Conservation (phyloP, 2,113 vertebrate genomes). For the Halichoeres trimaculatus region DNA sequence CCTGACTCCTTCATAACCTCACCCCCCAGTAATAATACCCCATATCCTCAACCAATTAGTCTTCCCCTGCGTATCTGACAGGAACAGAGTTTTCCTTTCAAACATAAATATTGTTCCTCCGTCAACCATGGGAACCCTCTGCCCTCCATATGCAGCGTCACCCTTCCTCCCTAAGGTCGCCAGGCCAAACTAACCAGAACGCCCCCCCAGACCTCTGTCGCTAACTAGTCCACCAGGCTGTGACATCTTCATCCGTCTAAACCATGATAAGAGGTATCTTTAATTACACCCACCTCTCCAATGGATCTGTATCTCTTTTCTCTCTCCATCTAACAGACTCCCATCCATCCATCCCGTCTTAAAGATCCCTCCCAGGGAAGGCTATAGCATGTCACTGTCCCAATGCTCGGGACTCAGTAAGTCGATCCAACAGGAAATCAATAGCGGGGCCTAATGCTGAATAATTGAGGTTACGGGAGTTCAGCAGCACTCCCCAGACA, state of each 20-base stretch:
- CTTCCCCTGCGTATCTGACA: slow-evolving; percentile 58
- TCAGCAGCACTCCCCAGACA: slow-evolving; percentile 76
- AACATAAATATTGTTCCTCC: slow-evolving; percentile 80
- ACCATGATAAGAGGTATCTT: slow-evolving; percentile 78
- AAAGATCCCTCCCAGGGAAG: slow-evolving; percentile 66
- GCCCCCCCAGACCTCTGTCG: neutral
- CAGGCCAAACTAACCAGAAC: slow-evolving; percentile 8
- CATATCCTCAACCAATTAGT: slow-evolving; percentile 59
- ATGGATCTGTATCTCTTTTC: slow-evolving; percentile 69
- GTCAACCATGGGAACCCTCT: slow-evolving; percentile 74
- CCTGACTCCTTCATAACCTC: slow-evolving; percentile 25
- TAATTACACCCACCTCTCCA: slow-evolving; percentile 73
- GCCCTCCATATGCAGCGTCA: slow-evolving; percentile 43
- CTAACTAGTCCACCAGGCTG: slow-evolving; percentile 49
- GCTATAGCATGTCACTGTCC: slow-evolving; percentile 76
- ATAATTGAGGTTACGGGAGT: slow-evolving; percentile 87
- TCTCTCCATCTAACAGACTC: slow-evolving; percentile 63
- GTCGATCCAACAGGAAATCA: slow-evolving; percentile 86
- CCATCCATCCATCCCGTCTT: slow-evolving; percentile 66
- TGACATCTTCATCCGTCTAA: slow-evolving; percentile 82
- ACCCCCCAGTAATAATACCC: slow-evolving; percentile 62
- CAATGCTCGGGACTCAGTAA: slow-evolving; percentile 77
- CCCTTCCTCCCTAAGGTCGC: slow-evolving; percentile 41
- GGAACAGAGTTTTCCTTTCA: slow-evolving; percentile 54
- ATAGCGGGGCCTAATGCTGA: slow-evolving; percentile 84